A percentile compares a stretch with the other conserved stretches of the same genome.
phyloP scores from a whole-genome alignment of 2,888 invertebrate species.

The Meiosimyza platycephala region DNA sequence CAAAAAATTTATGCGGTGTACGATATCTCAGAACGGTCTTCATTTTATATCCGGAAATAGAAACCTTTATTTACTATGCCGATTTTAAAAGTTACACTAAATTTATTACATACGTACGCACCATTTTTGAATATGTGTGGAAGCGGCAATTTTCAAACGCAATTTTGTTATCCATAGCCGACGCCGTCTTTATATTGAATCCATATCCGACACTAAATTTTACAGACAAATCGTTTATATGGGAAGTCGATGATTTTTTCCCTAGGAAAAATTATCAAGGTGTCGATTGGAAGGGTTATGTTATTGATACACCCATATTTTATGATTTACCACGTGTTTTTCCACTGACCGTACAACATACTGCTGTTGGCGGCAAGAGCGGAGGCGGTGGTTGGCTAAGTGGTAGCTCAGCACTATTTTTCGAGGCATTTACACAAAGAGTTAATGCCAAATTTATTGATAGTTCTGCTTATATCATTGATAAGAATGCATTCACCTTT shows the following conservation, averaged over 20 bases:
- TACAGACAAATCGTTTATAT: conserved; percentile 46
- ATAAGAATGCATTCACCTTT: too few relatives aligned
- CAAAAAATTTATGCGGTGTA: conserved; percentile 42
- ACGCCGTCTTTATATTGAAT: conserved; percentile 47
- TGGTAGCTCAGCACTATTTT: too few relatives aligned
- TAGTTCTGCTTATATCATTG: too few relatives aligned
- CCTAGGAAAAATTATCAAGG: background rate
- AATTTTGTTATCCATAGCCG: conserved; percentile 46
- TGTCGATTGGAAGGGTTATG: conserved; percentile 48
- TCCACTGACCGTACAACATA: background rate
- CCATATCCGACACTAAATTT: conserved; percentile 49
- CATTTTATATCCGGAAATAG: conserved; percentile 48
- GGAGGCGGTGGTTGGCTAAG: too few relatives aligned
- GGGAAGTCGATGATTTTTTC: conserved; percentile 48
- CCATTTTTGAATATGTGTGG: conserved; percentile 50
- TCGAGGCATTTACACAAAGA: too few relatives aligned
- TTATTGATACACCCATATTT: conserved; percentile 49
- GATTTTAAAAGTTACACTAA: conserved; percentile 31
- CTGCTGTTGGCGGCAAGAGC: too few relatives aligned
- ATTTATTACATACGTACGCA: conserved; percentile 37
- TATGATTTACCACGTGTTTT: conserved; percentile 56
- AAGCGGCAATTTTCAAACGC: conserved; percentile 50
- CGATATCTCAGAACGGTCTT: conserved; percentile 53
- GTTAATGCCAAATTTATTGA: too few relatives aligned
- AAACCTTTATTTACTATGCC: conserved; percentile 5